Evolutionary conservation across 1,140 invertebrate species (phyloP).

Genomic region (Coenobita brevimanus): DNA sequence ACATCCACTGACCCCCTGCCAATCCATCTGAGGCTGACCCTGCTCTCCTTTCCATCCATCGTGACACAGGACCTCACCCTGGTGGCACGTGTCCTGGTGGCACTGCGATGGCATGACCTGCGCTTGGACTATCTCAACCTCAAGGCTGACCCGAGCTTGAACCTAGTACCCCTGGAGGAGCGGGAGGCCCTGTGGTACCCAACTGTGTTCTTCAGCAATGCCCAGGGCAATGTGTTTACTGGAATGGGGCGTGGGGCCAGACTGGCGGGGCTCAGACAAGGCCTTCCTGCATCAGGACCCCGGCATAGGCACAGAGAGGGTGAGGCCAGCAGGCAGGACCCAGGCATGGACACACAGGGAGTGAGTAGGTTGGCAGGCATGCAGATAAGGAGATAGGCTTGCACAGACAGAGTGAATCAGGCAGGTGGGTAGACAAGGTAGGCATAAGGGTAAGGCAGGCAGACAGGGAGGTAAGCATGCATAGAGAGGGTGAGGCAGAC

Average conservation of each 20-base stretch:
- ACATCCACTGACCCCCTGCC: not conserved
- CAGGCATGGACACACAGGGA: too few species aligned
- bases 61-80: conserved; percentile 55
- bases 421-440: too few species aligned
- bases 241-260: conserved; percentile 44
- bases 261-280: conserved; percentile 28
- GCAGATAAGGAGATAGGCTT: too few species aligned
- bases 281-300: conserved; percentile 11
- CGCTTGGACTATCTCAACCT: conserved; percentile 56
- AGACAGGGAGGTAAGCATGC: too few species aligned
- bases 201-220: conserved; percentile 56
- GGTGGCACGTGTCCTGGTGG: conserved; percentile 14
- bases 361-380: too few species aligned
- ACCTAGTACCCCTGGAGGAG: conserved; percentile 27
- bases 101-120: conserved; percentile 49
- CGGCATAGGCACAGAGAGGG: conserved; percentile 38
- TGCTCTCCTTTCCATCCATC: conserved; percentile 61
- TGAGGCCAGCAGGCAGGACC: too few species aligned
- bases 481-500: too few species aligned
- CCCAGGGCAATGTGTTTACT: conserved; percentile 52
- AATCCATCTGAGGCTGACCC: conserved; percentile 20
- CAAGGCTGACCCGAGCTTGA: conserved; percentile 57
- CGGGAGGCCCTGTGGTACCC: conserved; percentile 42
- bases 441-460: too few species aligned
- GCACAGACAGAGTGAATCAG: too few species aligned